Base-by-base conservation (phyloP, 1,140 invertebrate species). In the Bombus sibiricus region DNA sequence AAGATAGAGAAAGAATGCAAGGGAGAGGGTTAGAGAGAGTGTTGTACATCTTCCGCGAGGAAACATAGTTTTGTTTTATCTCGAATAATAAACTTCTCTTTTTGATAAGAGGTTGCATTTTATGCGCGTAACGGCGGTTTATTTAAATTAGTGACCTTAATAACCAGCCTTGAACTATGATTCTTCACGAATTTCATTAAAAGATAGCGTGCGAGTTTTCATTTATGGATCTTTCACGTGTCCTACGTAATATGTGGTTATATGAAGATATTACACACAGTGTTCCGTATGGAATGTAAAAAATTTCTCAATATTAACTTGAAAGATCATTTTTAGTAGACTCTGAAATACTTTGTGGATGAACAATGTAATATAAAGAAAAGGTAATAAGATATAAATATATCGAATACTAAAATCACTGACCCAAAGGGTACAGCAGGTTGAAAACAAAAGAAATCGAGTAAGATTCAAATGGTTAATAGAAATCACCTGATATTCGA, bases 51-150 rank as follows among this genome's bases (percentile, higher is more conserved):
- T 81, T 53, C 34, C 28, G 5, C 72, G n/a, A 82, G 32, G 62
- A 71, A 72, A 81, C 79, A 28, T 57, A 74, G 57, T 85, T 85
- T 81, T 81, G 57, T 74, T 81, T 81, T 84, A 84, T 81, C 77
- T 73, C 57, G 39, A 85, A 81, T 59, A 73, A 81, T 81, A 78
- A 80, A 85, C 68, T 83, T 76, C n/a, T 69, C 37, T 34, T 79
- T 78, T 79, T 84, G 64, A 84, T 84, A 84, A 79, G 74, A 64
- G 34, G 25, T 15, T 39, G 37, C 28, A 43, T 32, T 69, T 78
- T 43, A 57, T 57, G 47, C 66, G 1, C 75, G 12, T 47, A 12
- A 41, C 18, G 28, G n/a, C 41, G 8, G 39, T 39, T 84, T 84
- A 47, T 84, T 79, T 84, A 84, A 84, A 79, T 71, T 59, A 43